Conservation (phyloP, 2,113 vertebrate species). For the Apodemus speciosus region DNA sequence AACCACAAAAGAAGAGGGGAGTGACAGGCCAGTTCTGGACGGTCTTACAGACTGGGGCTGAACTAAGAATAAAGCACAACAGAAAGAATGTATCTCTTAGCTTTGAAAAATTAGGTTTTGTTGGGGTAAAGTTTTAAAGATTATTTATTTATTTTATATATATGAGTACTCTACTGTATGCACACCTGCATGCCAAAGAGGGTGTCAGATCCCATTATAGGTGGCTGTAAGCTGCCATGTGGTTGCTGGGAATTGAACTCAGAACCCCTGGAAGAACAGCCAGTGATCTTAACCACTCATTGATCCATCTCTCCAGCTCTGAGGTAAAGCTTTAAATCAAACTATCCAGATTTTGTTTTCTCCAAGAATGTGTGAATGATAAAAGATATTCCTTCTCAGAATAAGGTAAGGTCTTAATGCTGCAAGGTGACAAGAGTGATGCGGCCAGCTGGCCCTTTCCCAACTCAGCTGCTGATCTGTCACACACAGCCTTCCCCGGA, state of each 20-base stretch:
- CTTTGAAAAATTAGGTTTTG: not conserved
- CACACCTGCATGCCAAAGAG: no score
- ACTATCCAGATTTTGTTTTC: not conserved
- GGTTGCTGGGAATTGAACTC: no score
- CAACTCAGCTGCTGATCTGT: not conserved
- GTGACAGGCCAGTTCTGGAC: not conserved
- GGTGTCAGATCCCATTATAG: no score
- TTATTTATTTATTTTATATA: no score
- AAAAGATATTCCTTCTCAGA: not conserved
- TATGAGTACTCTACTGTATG: no score
- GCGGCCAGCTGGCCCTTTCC: not conserved
- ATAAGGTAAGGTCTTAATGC: not conserved
- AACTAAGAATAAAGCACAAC: not conserved
- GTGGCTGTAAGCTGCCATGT: no score
- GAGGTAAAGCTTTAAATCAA: not conserved
- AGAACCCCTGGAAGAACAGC: no score
- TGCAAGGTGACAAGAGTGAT: not conserved
- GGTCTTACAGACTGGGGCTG: not conserved
- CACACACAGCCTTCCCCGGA: not conserved
- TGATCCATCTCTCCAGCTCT: no score
- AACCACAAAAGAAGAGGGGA: not conserved
- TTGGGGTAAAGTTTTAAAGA: no score
- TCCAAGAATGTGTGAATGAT: not conserved
- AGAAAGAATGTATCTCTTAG: constrained; percentile 11
- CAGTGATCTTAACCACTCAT: no score